Conservation (phyloP, 2,113 vertebrate genomes). For the Protobothrops mucrosquamatus region DNA sequence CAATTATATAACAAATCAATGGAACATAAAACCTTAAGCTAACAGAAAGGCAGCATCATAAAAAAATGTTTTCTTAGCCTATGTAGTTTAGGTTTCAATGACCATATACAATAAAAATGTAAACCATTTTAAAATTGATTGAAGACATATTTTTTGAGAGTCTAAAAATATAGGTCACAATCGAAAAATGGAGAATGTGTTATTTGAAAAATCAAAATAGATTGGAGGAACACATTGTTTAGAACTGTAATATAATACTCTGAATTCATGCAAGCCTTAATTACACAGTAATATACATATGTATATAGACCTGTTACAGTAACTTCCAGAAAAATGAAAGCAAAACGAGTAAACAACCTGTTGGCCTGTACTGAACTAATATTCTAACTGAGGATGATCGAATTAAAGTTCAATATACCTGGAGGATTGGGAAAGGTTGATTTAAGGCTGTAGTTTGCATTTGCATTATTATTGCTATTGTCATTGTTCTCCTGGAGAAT, state of each 20-base stretch:
- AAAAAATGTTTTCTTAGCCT: neutral
- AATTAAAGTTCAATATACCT: neutral
- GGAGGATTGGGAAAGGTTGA: neutral
- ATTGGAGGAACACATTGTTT: neutral
- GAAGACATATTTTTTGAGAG: neutral
- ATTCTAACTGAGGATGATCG: neutral
- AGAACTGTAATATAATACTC: no score
- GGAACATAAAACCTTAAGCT: neutral
- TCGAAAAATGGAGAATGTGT: neutral
- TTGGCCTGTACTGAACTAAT: neutral
- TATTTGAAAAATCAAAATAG: neutral
- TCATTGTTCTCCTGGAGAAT: neutral
- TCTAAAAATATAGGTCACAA: neutral
- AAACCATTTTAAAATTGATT: neutral
- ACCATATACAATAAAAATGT: neutral
- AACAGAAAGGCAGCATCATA: slow-evolving; percentile 27
- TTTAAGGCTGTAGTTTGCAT: neutral
- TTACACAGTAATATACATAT: neutral
- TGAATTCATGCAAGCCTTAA: no score
- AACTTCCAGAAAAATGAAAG: neutral
- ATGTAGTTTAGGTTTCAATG: neutral
- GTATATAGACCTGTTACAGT: neutral
- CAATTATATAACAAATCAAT: neutral
- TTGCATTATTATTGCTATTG: neutral
- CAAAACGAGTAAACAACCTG: neutral